Evolutionary conservation across 2,113 vertebrate species (phyloP), one percentile per base, ranked within the genome.

Genomic region (Cinclus cinclus): DNA sequence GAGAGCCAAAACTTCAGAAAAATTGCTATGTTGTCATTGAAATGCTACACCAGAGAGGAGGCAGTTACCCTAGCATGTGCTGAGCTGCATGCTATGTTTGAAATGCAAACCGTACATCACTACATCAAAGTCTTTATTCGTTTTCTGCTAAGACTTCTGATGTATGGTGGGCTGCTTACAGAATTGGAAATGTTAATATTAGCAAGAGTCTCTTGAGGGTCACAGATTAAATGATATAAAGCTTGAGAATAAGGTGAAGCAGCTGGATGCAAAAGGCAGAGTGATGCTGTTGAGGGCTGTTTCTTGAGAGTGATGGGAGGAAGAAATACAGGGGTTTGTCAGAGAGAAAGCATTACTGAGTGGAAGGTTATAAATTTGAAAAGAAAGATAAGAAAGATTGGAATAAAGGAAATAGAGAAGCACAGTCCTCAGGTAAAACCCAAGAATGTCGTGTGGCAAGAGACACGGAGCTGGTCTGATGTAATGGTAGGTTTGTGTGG

Each of bases 211-310:
- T 63, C 60, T 68, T 39, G 39, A 49, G 39, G 28, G 15, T 69
- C 46, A 74, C 0, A 0, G 62, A 46, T 79, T 63, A 85, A 82
- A 35, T 1, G 0, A 15, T 42, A 12, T 5, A 24, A 83, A 86
- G 15, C 15, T 49, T 55, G 44, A 37, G 18, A 10, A 1, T 52
- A 41, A 67, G 24, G 9, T 87, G 33, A 49, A 50, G 41, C 62
- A 76, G 49, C 37, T 71, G 70, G 22, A 9, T 78, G 39, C 23
- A 56, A 39, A 86, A 49, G 27, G 13, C 50, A 59, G 52, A 27
- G 25, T 10, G 25, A 15, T 69, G 30, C 39, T 58, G 15, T 62
- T 69, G 33, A 49, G 25, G 6, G 8, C 42, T 47, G 33, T n/a
- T 53, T 69, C 63, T 62, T n/a, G 16, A 41, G 30, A 28, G 15